Conservation (phyloP, 2,797 vertebrate species). For the Holocentrus rufus region DNA sequence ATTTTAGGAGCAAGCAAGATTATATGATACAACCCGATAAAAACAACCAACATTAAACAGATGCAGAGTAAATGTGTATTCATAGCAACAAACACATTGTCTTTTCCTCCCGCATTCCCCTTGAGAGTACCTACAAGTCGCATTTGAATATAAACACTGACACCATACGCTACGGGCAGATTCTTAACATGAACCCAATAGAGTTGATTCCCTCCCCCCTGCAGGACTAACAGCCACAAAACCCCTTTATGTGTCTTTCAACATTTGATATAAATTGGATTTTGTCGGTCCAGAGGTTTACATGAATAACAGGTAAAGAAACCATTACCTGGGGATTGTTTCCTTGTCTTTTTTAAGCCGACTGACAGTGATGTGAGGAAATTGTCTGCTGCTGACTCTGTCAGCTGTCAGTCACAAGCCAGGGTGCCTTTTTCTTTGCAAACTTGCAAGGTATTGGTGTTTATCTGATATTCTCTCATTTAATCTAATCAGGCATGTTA, state of each 20-base stretch:
- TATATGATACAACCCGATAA: constrained; percentile 8
- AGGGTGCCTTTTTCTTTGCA: neutral
- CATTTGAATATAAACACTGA: constrained; percentile 10
- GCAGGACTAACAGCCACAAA: constrained; percentile 21
- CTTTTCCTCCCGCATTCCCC: neutral
- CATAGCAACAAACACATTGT: neutral
- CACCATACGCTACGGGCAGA: constrained; percentile 15
- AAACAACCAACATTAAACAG: neutral
- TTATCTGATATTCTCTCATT: constrained; percentile 45
- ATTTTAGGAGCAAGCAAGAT: constrained; percentile 10
- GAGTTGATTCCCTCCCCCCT: neutral
- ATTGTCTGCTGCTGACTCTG: constrained; percentile 49
- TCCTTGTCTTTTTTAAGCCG: constrained; percentile 44
- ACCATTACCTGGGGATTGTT: constrained; percentile 48
- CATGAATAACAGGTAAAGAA: constrained; percentile 54
- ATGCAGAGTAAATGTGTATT: constrained; percentile 22
- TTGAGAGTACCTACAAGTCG: neutral
- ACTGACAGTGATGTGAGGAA: constrained; percentile 60
- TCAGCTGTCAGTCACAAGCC: constrained; percentile 64
- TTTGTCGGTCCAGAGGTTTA: constrained; percentile 48
- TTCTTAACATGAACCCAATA: constrained; percentile 19
- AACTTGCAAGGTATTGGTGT: constrained; percentile 43
- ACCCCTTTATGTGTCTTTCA: constrained; percentile 18
- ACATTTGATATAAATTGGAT: constrained; percentile 55
- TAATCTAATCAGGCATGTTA: constrained; percentile 39